phyloP scores from a whole-genome alignment of 2,888 invertebrate genomes.

The Ichneumoninae sp. region DNA sequence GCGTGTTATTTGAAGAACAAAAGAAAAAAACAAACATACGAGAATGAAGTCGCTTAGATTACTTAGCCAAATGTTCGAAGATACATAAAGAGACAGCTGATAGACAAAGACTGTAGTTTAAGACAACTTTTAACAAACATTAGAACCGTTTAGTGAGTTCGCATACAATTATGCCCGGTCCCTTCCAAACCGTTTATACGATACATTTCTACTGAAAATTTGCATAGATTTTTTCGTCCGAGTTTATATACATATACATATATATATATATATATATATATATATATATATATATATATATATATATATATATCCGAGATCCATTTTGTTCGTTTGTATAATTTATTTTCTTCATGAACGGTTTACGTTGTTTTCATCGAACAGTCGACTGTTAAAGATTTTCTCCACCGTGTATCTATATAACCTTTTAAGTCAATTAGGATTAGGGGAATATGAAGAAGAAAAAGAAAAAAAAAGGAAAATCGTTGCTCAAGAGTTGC shows the following conservation, averaged over 20 bases:
- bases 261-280: not conserved
- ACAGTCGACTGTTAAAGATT: conserved; percentile 46
- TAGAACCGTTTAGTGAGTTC: conserved; percentile 75
- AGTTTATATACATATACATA: not conserved
- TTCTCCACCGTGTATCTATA: conserved; percentile 60
- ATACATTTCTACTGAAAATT: conserved; percentile 50
- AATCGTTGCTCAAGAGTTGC: conserved; percentile 81
- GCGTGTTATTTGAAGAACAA: conserved; percentile 58
- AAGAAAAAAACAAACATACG: conserved; percentile 52
- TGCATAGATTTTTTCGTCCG: conserved; percentile 36
- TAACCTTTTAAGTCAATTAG: conserved; percentile 69
- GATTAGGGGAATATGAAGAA: conserved; percentile 63
- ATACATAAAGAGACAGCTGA: conserved; percentile 72
- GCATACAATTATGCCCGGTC: conserved; percentile 72
- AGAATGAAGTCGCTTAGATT: conserved; percentile 58
- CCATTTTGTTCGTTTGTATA: conserved; percentile 35
- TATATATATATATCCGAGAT: conserved; percentile 5
- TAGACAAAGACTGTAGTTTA: conserved; percentile 82
- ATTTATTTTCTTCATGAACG: conserved; percentile 37
- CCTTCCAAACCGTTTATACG: conserved; percentile 76
- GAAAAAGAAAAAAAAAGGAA: conserved; percentile 54
- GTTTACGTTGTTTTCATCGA: conserved; percentile 42
- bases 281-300: not conserved
- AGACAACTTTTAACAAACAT: conserved; percentile 81
- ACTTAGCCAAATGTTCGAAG: conserved; percentile 57